phyloP scores from a whole-genome alignment of 2,113 vertebrate species.

The Pterocles orientalis region DNA sequence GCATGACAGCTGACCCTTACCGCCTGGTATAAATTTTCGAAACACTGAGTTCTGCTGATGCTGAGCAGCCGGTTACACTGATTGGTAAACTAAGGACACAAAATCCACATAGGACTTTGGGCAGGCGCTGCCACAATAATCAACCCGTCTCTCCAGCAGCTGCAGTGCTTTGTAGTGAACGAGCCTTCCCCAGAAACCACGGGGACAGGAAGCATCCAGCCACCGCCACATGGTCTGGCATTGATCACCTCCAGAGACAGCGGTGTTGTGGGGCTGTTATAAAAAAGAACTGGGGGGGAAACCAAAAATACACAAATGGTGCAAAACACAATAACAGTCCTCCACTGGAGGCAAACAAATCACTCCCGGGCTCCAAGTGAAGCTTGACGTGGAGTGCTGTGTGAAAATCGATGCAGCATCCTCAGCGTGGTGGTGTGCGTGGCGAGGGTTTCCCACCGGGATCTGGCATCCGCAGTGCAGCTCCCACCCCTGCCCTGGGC shows the following conservation, averaged over 20 bases:
- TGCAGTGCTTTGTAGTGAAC: neutral
- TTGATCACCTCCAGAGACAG: neutral
- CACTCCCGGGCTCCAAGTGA: neutral
- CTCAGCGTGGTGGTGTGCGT: rapidly evolving
- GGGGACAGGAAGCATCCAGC: neutral
- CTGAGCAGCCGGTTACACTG: neutral
- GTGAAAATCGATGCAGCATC: neutral
- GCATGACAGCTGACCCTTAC: neutral
- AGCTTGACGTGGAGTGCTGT: neutral
- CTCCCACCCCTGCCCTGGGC: rapidly evolving
- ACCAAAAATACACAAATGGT: neutral
- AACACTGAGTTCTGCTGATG: neutral
- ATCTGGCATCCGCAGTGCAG: neutral
- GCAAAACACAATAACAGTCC: neutral
- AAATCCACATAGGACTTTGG: rapidly evolving
- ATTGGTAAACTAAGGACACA: neutral
- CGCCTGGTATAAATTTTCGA: neutral
- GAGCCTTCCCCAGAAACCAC: neutral
- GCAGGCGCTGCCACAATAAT: neutral
- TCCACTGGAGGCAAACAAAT: neutral
- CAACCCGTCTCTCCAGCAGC: neutral
- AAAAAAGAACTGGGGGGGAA: neutral
- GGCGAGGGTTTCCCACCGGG: neutral
- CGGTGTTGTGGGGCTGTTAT: neutral
- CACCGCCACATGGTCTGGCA: neutral